Base-by-base conservation (phyloP, 2,888 invertebrate species). In the Lycaena phlaeas region DNA sequence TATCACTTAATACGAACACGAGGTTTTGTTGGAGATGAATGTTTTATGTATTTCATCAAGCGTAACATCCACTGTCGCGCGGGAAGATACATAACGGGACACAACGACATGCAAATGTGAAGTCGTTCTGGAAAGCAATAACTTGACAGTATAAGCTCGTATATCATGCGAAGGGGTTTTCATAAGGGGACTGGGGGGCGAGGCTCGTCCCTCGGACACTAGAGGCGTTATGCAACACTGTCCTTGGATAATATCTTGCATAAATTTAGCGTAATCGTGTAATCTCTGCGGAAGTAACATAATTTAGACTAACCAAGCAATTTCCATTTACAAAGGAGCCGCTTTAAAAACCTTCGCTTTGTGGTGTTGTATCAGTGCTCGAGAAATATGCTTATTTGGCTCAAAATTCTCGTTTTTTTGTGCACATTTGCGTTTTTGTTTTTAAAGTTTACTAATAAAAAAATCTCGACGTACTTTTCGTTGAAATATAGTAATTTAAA, bases 221-320 rank as follows among this genome's bases (percentile, higher is more conserved):
- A 70, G 71, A 75, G 76, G 76, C 77, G 79, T 81, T 79, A 78
- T 78, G 75, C 78, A 67, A 72, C 65, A 64, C 66, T 70, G 70
- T 74, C 74, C 73, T 74, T 65, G 69, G 72, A 75, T 81, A 79
- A 82, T 76, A 75, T 76, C 79, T 81, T 75, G 77, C 78, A 82
- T 82, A 78, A 77, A 81, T 81, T 82, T 68, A 67, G 68, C 69
- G 59, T 78, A 76, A 81, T 76, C 77, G 69, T 63, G 66, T 71
- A 68, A 73, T 73, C 64, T 69, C 68, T 74, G 68, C 67, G 69
- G 68, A 66, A 69, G 70, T 70, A 65, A 70, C 68, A 70, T 74
- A 74, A 72, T 70, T 68, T 73, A 69, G 68, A 68, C 67, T 66
- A 68, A 68, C 62, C 68, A 59, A 57, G 56, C 59, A 48, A 64